Conservation (phyloP, 2,113 vertebrate genomes). For the Tupaia chinensis region DNA sequence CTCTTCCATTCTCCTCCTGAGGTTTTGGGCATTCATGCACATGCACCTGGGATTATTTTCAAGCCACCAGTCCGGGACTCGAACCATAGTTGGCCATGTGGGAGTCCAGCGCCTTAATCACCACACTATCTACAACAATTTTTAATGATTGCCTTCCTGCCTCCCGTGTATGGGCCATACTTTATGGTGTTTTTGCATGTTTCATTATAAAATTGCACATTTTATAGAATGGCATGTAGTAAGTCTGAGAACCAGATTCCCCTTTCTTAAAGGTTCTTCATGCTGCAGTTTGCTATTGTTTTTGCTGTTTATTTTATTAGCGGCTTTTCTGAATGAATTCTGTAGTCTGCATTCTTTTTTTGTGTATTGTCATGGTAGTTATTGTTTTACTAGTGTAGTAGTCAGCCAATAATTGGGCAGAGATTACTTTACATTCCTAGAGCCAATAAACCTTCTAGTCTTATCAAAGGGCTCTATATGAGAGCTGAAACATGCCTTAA, state of each 20-base stretch:
- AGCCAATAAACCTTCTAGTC: neutral
- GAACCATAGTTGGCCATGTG: too few relatives aligned
- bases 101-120: too few relatives aligned
- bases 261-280: neutral
- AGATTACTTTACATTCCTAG: neutral
- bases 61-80: too few relatives aligned
- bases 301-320: neutral
- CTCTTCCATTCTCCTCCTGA: too few relatives aligned
- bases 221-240: neutral
- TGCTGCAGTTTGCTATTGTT: neutral
- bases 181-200: neutral
- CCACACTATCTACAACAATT: neutral
- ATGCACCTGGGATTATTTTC: too few relatives aligned
- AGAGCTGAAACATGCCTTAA: neutral
- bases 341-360: neutral
- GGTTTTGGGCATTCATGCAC: too few relatives aligned
- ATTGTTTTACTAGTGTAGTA: neutral
- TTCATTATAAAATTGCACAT: neutral
- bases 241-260: neutral
- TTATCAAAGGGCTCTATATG: neutral
- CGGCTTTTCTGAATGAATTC: slow-evolving; percentile 16
- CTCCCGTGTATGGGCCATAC: too few relatives aligned
- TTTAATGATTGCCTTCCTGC: neutral
- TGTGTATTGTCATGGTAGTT: neutral
- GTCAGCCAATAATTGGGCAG: neutral